phyloP scores from a whole-genome alignment of 2,797 vertebrate genomes.

The Coranthus polyacanthus region DNA sequence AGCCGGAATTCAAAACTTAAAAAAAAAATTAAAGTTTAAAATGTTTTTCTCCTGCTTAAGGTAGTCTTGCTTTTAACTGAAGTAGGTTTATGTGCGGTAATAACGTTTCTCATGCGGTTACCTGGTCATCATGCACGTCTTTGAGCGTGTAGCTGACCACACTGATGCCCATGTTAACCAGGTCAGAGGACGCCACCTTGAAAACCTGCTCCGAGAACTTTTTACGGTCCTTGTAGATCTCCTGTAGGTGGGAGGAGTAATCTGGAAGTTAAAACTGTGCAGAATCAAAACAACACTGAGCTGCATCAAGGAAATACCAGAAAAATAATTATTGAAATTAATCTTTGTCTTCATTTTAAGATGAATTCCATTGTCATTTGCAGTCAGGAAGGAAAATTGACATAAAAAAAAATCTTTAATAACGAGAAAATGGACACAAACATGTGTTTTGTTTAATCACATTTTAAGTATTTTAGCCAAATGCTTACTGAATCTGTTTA shows the following conservation, averaged over 20 bases:
- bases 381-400: too few species aligned
- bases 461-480: neutral
- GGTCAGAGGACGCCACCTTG: constrained; percentile 93
- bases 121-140: constrained; percentile 95
- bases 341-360: too few species aligned
- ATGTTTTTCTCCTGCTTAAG: neutral
- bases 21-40: neutral
- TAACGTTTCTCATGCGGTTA: constrained; percentile 46
- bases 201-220: constrained; percentile 97
- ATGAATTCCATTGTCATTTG: too few species aligned
- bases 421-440: too few species aligned
- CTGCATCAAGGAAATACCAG: too few species aligned
- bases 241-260: constrained; percentile 74
- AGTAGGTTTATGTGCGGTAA: neutral
- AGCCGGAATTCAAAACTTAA: neutral
- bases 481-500: too few species aligned
- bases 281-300: neutral
- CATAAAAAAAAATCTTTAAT: too few species aligned
- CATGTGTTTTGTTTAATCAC: neutral
- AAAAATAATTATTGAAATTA: too few species aligned
- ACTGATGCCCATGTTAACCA: constrained; percentile 96
- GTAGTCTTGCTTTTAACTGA: too few species aligned
- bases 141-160: constrained; percentile 96
- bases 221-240: constrained; percentile 96
- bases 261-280: neutral